phyloP scores from a whole-genome alignment of 2,888 invertebrate species.

The Hyles lineata region DNA sequence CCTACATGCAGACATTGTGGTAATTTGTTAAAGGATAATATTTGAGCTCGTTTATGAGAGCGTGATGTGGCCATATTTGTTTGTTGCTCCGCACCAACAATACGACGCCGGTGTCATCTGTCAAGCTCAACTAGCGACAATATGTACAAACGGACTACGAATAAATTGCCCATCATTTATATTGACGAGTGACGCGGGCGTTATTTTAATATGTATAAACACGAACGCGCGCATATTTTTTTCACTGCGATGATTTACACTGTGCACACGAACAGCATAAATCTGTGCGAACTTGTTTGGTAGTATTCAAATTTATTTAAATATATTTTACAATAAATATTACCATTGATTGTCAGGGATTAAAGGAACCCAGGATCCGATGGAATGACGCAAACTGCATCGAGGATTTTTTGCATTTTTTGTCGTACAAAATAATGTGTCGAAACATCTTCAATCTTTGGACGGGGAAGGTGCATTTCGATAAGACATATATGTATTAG shows the following conservation, averaged over 20 bases:
- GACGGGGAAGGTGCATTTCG: not conserved
- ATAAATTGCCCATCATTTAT: constrained; percentile 76
- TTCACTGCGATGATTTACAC: constrained; percentile 10
- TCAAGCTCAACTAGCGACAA: constrained; percentile 80
- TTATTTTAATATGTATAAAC: constrained; percentile 28
- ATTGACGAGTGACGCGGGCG: constrained; percentile 67
- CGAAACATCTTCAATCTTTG: not conserved
- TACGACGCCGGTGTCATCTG: constrained; percentile 68
- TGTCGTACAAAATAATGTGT: not conserved
- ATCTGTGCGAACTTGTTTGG: not conserved
- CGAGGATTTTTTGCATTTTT: not conserved
- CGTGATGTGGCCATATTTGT: constrained; percentile 78
- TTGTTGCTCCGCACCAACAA: constrained; percentile 69
- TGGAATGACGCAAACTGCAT: not conserved
- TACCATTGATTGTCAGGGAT: constrained; percentile 1
- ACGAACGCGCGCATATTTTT: constrained; percentile 14
- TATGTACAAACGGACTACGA: constrained; percentile 68
- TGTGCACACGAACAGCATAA: not conserved
- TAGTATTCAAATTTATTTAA: constrained; percentile 12
- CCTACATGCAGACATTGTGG: constrained; percentile 61
- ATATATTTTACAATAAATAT: constrained; percentile 8
- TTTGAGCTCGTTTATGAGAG: constrained; percentile 78
- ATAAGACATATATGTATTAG: not conserved
- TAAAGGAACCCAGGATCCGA: not conserved
- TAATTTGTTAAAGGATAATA: constrained; percentile 80